Evolutionary conservation across 2,888 invertebrate genomes (phyloP).

Genomic region (Hypercompe scribonia): DNA sequence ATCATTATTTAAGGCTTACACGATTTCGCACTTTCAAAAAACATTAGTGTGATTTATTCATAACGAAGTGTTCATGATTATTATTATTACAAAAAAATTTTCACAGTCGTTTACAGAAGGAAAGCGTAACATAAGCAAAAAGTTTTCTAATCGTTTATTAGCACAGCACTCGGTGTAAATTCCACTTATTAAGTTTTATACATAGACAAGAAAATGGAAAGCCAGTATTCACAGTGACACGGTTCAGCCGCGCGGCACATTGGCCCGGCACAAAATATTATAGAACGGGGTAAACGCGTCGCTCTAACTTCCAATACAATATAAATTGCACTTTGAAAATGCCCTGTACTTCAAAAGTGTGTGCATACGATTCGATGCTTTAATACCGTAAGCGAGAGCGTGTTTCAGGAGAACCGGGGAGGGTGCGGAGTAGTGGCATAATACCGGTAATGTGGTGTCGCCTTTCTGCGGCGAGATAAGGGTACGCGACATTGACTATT

Average conservation of each 20-base stretch:
- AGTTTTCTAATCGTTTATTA: conserved; percentile 65
- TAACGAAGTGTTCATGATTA: conserved; percentile 49
- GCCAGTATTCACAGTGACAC: conserved; percentile 65
- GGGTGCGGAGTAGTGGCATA: conserved; percentile 70
- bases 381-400: conserved; percentile 67
- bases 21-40: conserved; percentile 26
- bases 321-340: conserved; percentile 86
- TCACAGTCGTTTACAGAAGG: conserved; percentile 31
- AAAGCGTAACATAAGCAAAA: conserved; percentile 47
- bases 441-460: conserved; percentile 87
- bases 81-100: conserved; percentile 48
- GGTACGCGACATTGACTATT: conserved; percentile 87
- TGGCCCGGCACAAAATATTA: conserved; percentile 81
- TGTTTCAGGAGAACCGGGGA: conserved; percentile 59
- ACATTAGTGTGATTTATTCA: conserved; percentile 49
- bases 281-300: conserved; percentile 73
- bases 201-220: conserved; percentile 73
- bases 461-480: conserved; percentile 86
- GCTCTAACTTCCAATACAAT: conserved; percentile 85
- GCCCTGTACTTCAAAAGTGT: conserved; percentile 70
- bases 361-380: conserved; percentile 73
- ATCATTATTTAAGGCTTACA: background rate
- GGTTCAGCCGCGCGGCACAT: conserved; percentile 74
- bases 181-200: conserved; percentile 74
- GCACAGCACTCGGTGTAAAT: conserved; percentile 61